phyloP scores from a whole-genome alignment of 2,888 invertebrate genomes.

The Carabus problematicus region DNA sequence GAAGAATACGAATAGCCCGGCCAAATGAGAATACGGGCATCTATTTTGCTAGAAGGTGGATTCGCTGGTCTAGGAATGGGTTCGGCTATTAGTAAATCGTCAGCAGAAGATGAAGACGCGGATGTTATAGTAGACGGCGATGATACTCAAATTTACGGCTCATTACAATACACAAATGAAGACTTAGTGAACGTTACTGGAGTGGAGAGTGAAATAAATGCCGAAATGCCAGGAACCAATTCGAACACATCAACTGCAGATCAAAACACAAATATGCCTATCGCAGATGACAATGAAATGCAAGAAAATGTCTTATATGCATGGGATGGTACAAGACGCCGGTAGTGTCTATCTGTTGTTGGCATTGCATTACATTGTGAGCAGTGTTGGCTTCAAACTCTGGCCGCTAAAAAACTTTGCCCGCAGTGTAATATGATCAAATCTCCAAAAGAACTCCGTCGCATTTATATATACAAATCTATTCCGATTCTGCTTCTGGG shows the following conservation, averaged over 20 bases:
- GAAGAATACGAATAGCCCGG: conserved; percentile 95
- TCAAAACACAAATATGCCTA: conserved; percentile 50
- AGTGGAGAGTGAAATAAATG: conserved; percentile 53
- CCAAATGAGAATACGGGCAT: conserved; percentile 78
- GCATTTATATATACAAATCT: conserved; percentile 78
- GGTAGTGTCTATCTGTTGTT: conserved; percentile 92
- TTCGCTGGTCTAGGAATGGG: conserved; percentile 64
- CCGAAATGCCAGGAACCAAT: conserved; percentile 38
- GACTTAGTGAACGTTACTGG: conserved; percentile 68
- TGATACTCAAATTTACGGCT: conserved; percentile 85
- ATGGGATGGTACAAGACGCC: conserved; percentile 86
- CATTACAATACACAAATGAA: conserved; percentile 83
- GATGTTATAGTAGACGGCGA: conserved; percentile 88
- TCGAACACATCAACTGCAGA: conserved; percentile 43
- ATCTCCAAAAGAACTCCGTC: conserved; percentile 81
- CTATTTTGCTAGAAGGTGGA: conserved; percentile 73
- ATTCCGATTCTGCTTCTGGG: background rate
- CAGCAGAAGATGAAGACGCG: conserved; percentile 69
- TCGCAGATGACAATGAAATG: conserved; percentile 1
- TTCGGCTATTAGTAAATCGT: conserved; percentile 54
- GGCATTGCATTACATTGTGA: conserved; percentile 98
- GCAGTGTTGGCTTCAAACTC: conserved; percentile 76
- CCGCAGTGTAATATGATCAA: conserved; percentile 95
- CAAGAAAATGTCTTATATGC: conserved; percentile 75
- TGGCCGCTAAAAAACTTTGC: conserved; percentile 89